Evolutionary conservation across 2,888 invertebrate species (phyloP), one percentile per base, ranked within the genome.

Genomic region (Glyphotaelius pellucidus): DNA sequence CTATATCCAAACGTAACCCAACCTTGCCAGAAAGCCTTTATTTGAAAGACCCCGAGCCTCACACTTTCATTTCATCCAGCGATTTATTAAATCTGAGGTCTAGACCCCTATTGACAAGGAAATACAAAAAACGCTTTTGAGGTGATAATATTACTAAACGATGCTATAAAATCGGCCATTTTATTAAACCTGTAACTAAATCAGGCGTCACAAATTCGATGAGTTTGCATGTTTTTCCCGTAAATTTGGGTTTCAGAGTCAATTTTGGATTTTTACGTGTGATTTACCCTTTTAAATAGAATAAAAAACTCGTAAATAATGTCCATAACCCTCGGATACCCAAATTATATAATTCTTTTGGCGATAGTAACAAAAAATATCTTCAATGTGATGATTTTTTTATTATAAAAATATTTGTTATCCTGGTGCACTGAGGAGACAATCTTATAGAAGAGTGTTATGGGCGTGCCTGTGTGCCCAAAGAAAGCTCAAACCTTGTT

Each of bases 151-250:
- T 67, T 25, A 25, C 25, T 67, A 67, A 67, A 67, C 67, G 67
- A 67, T 25, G 67, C 67, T 9, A 67, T 67, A 67, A 25, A 67
- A 67, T 25, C 67, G 25, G 25, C 67, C 67, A 25, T 67, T 67
- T 67, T 67, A 67, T 67, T 67, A 67, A 67, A 67, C 25, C 67
- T 25, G 9, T 67, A n/a, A 67, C 67, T 67, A 67, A 67, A 67
- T 67, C 67, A 67, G 67, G 67, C 67, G 67, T 67, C 67, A 67
- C 67, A 67, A 67, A 67, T 67, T 67, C 67, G 67, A 67, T 67
- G 67, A 67, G 67, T 25, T 67, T 25, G 67, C 67, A 67, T 67
- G 67, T 67, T 25, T 9, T 67, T 67, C 25, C n/a, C 67, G 9
- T 67, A 67, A 67, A 67, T 67, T 67, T 2, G 25, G 67, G 9